These are phyloP conservation scores for Arizona elegans DNA, from an alignment of 2,113 vertebrate genomes.

Conservation along the genomic window DNA sequence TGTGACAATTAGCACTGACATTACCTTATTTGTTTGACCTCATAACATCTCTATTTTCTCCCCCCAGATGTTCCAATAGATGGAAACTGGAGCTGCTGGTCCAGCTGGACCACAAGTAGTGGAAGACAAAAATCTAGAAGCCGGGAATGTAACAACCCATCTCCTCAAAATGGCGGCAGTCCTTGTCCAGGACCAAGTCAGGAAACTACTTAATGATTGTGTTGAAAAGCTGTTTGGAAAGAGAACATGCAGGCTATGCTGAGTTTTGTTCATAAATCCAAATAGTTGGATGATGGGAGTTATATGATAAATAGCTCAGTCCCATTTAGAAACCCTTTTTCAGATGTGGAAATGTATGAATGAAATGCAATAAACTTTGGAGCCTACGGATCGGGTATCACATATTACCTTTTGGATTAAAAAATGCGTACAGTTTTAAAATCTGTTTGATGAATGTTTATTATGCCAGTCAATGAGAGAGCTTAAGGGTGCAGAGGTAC, in stretches of 20 bases:
- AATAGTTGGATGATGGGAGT: background rate
- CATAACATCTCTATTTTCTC: conserved; percentile 8
- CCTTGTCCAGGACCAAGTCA: conserved; percentile 71
- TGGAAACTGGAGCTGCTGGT: conserved; percentile 90
- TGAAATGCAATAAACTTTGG: background rate
- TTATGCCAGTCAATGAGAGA: background rate
- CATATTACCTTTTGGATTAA: background rate
- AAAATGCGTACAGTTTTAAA: background rate
- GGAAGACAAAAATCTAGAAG: conserved; percentile 69
- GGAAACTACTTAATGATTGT: conserved; percentile 69
- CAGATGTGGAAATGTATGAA: background rate
- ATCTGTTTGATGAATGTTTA: background rate
- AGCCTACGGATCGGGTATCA: background rate
- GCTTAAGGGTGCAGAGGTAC: background rate
- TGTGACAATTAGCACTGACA: background rate
- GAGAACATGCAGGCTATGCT: background rate
- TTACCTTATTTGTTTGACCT: background rate
- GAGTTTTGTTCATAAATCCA: background rate
- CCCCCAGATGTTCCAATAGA: conserved; percentile 70
- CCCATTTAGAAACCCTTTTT: background rate
- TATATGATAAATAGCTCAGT: background rate
- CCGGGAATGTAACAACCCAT: conserved; percentile 83
- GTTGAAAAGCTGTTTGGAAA: rapidly evolving
- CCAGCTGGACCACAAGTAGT: conserved; percentile 78
- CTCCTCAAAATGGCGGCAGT: conserved; percentile 68